These are phyloP conservation scores for Spondyliosoma cantharus DNA, from an alignment of 2,797 vertebrate species.

Conservation along the genomic window DNA sequence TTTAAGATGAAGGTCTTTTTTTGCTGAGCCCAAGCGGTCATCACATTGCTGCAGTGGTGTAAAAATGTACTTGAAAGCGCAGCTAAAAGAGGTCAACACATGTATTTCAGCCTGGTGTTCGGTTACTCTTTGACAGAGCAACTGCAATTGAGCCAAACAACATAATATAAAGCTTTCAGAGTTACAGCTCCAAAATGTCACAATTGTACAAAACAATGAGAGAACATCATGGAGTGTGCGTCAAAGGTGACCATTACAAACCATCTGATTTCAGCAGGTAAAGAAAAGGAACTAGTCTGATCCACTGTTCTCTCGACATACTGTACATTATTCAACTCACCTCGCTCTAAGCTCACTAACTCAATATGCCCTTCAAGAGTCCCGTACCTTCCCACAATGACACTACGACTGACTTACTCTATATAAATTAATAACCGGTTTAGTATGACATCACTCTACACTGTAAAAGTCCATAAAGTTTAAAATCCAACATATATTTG, in stretches of 20 bases:
- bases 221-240: not conserved
- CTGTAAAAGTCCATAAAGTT: constrained; percentile 34
- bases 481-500: constrained; percentile 32
- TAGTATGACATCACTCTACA: constrained; percentile 1
- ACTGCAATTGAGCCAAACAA: not conserved
- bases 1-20: not conserved
- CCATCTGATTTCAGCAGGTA: not conserved
- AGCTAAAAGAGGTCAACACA: not conserved
- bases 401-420: constrained; percentile 6
- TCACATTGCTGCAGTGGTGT: not conserved
- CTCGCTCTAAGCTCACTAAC: constrained; percentile 47
- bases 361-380: constrained; percentile 22
- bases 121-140: not conserved
- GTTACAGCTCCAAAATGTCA: not conserved
- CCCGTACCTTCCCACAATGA: constrained; percentile 8
- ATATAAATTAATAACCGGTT: constrained; percentile 17
- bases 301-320: constrained; percentile 7
- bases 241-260: not conserved
- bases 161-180: not conserved
- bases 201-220: not conserved
- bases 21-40: not conserved
- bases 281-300: not conserved
- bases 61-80: not conserved
- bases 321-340: constrained; percentile 39
- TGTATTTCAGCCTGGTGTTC: not conserved